These are phyloP conservation scores for Craseonycteris thonglongyai DNA, from an alignment of 2,113 vertebrate species.

Conservation along the genomic window DNA sequence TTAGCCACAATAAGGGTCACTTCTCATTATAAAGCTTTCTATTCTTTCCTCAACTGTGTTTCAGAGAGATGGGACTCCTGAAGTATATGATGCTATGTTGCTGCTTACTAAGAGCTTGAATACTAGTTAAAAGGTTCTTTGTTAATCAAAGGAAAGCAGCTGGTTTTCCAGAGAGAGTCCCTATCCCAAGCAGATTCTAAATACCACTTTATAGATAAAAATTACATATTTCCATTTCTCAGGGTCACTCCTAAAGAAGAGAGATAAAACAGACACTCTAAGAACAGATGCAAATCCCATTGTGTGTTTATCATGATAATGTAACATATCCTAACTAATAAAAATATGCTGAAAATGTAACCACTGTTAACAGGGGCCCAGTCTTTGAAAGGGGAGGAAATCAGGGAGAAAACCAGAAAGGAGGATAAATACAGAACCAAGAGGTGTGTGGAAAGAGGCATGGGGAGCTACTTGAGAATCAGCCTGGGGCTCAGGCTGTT, in stretches of 20 bases:
- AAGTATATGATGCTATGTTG: not conserved
- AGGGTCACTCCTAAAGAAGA: not conserved
- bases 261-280: not conserved
- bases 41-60: not conserved
- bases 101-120: not conserved
- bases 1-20: not conserved
- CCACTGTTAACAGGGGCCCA: not conserved
- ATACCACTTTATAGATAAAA: not conserved
- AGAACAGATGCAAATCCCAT: not conserved
- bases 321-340: not conserved
- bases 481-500: not conserved
- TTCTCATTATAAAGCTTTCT: not conserved
- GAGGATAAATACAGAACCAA: fast-evolving
- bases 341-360: not conserved
- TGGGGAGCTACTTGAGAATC: not conserved
- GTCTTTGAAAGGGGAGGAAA: not conserved
- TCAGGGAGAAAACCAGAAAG: not conserved
- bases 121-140: not conserved
- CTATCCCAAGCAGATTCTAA: not conserved
- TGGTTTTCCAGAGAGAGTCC: not conserved
- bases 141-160: not conserved
- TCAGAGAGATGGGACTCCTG: not conserved
- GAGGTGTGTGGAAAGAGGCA: not conserved
- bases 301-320: not conserved
- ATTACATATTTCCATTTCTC: not conserved